Evolutionary conservation across 1,140 invertebrate genomes (phyloP), one percentile per base, ranked within the genome.

Genomic region (Platorchestia sp.): DNA sequence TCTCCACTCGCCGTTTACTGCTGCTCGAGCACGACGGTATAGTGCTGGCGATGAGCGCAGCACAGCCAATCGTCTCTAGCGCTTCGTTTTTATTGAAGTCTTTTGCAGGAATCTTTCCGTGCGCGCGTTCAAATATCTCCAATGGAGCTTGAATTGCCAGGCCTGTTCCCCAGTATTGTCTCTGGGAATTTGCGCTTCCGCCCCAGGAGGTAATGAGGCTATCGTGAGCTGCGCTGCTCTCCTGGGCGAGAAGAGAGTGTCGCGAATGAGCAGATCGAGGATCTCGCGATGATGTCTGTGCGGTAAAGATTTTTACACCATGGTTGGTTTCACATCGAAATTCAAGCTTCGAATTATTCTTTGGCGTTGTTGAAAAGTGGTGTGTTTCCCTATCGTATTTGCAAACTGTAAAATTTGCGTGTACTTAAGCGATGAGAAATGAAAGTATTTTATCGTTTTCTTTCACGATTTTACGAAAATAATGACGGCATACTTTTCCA

Each of bases 121-220:
- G 41, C 41, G 5, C 7, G 41, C 44, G 41, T 45, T 90, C 44
- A 27, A 90, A 90, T 90, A 43, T 90, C 87, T 90, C 41, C 87
- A 90, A 90, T 42, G 41, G 87, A 90, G 87, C 87, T 90, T 42
- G 87, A 90, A 90, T 90, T 90, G 87, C 41, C 44, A 16, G 19
- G 27, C 41, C 19, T 45, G 7, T 10, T 75, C 14, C 36, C 59
- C 1, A 75, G 59, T 75, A 36, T 75, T 75, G 59, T 75, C 59
- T 75, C 59, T 14, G 59, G 59, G 59, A 75, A 75, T 75, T 75
- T 75, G 59, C 59, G 27, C 59, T 75, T 36, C 59, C 27, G 27
- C 59, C 47, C 47, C 7, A 75, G 59, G 59, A 1, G 59, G 59
- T 75, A 75, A 75, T 75, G 59, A 75, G 59, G 59, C 27, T 27